Evolutionary conservation across 1,140 invertebrate genomes (phyloP), one percentile per base, ranked within the genome.

Genomic region (Delia radicum): DNA sequence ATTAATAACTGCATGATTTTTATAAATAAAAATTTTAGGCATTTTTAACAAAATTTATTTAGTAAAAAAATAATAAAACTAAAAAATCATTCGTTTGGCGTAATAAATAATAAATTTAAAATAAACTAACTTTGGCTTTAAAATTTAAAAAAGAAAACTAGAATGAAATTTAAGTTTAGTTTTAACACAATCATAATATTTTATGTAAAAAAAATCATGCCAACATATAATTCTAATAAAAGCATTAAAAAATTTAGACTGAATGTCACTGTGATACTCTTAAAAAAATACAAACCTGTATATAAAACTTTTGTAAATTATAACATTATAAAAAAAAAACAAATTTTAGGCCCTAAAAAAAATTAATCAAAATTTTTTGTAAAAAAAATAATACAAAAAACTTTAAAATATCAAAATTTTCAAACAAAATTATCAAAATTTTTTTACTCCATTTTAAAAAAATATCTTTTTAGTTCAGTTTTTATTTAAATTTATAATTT

Each of bases 231-330:
- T 85, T 85, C 83, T 80, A 85, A 85, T 85, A 81, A 85, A 85
- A 85, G 83, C 83, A 83, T 83, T 82, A 69, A 31, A 18, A 67
- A 62, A 81, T 78, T 85, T 85, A 85, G 83, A 85, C 83, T 85
- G 83, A 85, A 85, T 83, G 83, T 85, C 83, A 78, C 83, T 85
- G 83, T 85, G 83, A 85, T 85, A 85, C 83, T 21, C 65, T 33
- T 81, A 26, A 48, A 80, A 79, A 77, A 77, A 61, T n/a, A 77
- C 10, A 24, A 31, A 29, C 5, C n/a, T 48, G 74, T 74, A 78
- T 79, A 78, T 81, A 82, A 85, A 85, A 84, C 81, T 84, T 84
- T 84, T 84, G 82, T 84, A 84, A 78, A 83, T 81, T 84, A 81
- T 84, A 84, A 78, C 81, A 80, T 80, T 37, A 28, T 15, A 69